Conservation (phyloP, 1,140 invertebrate genomes). For the Grapholita molesta region DNA sequence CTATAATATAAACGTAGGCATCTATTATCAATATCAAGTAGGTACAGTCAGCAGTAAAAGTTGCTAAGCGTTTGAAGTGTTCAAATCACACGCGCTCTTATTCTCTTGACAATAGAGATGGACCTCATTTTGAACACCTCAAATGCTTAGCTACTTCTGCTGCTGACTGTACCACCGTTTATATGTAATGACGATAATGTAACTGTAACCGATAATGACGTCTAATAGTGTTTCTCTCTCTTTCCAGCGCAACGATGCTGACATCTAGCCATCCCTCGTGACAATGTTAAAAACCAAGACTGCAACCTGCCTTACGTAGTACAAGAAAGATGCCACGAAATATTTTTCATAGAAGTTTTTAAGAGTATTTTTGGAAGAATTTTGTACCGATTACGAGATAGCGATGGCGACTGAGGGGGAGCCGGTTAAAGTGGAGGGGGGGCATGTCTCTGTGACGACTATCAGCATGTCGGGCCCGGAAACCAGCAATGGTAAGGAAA, state of each 20-base stretch:
- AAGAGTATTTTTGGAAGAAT: constrained; percentile 22
- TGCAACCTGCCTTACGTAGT: constrained; percentile 60
- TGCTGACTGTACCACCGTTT: no score
- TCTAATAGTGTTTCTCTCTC: constrained; percentile 34
- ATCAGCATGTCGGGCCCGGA: constrained; percentile 75
- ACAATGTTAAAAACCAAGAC: constrained; percentile 54
- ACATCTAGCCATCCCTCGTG: constrained; percentile 16
- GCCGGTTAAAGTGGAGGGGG: constrained; percentile 68
- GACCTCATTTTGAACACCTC: no score
- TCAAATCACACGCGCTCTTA: no score
- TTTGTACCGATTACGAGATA: constrained; percentile 38
- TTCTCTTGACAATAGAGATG: no score
- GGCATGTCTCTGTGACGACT: constrained; percentile 73
- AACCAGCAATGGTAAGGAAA: constrained; percentile 63
- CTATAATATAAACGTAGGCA: no score
- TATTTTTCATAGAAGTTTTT: constrained; percentile 3
- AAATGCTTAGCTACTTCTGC: no score
- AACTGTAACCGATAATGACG: no score
- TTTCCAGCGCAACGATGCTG: constrained; percentile 60
- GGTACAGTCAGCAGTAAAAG: no score
- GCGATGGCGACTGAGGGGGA: constrained; percentile 64
- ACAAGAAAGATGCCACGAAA: constrained; percentile 3
- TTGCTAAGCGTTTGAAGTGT: no score
- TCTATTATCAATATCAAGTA: no score
- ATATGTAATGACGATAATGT: not conserved